These are phyloP conservation scores for Hyphantria cunea DNA, from an alignment of 1,140 invertebrate genomes.

Conservation along the genomic window DNA sequence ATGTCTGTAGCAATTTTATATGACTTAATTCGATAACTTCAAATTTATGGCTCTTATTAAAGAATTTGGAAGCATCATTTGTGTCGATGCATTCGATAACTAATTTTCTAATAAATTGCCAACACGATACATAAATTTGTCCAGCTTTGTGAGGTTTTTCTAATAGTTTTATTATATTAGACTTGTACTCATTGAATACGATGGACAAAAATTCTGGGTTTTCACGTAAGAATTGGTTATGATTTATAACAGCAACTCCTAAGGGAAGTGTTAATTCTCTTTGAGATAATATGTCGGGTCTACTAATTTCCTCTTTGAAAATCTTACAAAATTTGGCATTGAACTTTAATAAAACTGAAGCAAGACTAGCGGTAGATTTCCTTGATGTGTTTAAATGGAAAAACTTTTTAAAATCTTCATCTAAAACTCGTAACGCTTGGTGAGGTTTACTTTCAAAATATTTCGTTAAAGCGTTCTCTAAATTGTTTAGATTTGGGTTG, in stretches of 20 bases:
- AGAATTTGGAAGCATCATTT: slow-evolving; percentile 80
- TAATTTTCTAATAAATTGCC: slow-evolving; percentile 78
- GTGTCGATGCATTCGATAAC: slow-evolving; percentile 82
- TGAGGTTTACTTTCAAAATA: slow-evolving; percentile 84
- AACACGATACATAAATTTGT: slow-evolving; percentile 82
- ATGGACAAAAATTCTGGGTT: slow-evolving; percentile 69
- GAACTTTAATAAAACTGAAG: slow-evolving; percentile 75
- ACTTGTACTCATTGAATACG: slow-evolving; percentile 83
- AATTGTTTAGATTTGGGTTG: slow-evolving; percentile 72
- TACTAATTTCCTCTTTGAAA: slow-evolving; percentile 73
- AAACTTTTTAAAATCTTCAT: slow-evolving; percentile 77
- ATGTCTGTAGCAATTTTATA: slow-evolving; percentile 78
- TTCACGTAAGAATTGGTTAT: slow-evolving; percentile 61
- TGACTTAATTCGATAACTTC: slow-evolving; percentile 83
- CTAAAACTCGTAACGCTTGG: slow-evolving; percentile 73
- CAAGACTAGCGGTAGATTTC: slow-evolving; percentile 80
- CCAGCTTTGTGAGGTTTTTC: slow-evolving; percentile 85
- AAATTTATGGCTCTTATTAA: slow-evolving; percentile 83
- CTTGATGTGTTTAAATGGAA: slow-evolving; percentile 69
- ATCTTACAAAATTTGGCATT: slow-evolving; percentile 70
- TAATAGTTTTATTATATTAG: slow-evolving; percentile 82
- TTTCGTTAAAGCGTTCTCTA: slow-evolving; percentile 80
- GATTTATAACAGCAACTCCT: slow-evolving; percentile 73
- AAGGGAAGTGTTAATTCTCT: slow-evolving; percentile 84
- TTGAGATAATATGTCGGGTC: slow-evolving; percentile 68